Conservation (phyloP, 2,113 vertebrate genomes). For the Lonchura striata region DNA sequence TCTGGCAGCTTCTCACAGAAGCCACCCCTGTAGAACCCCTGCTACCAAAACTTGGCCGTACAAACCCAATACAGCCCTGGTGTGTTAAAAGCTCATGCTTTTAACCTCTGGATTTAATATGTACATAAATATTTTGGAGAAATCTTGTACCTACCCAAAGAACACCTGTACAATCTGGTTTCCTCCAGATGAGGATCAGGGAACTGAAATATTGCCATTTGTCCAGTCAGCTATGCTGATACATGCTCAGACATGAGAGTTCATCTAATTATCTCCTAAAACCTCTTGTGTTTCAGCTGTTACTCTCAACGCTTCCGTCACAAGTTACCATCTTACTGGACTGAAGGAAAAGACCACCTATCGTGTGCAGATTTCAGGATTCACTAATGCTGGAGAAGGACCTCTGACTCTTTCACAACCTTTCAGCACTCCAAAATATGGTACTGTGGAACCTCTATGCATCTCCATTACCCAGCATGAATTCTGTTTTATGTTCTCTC, state of each 20-base stretch:
- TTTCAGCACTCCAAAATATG: constrained; percentile 53
- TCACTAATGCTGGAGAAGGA: constrained; percentile 78
- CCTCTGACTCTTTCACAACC: constrained; percentile 25
- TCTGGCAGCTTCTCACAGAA: not conserved
- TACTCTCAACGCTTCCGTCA: constrained; percentile 55
- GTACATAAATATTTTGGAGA: not conserved
- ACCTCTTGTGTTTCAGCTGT: constrained; percentile 64
- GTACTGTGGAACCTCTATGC: not conserved
- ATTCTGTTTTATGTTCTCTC: not conserved
- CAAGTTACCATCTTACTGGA: constrained; percentile 39
- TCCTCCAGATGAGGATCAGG: not conserved
- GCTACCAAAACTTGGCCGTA: not conserved
- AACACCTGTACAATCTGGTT: not conserved
- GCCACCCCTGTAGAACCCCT: too few species aligned
- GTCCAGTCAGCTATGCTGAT: not conserved
- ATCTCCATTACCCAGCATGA: not conserved
- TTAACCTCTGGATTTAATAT: not conserved
- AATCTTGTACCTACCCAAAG: not conserved
- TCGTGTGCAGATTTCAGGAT: constrained; percentile 74
- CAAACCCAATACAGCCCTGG: not conserved
- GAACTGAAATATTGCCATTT: not conserved
- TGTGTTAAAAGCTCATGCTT: not conserved
- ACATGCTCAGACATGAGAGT: not conserved
- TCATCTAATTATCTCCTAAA: not conserved
- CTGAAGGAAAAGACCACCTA: constrained; percentile 68